Base-by-base conservation (phyloP, 2,113 vertebrate genomes). In the Nymphicus hollandicus region DNA sequence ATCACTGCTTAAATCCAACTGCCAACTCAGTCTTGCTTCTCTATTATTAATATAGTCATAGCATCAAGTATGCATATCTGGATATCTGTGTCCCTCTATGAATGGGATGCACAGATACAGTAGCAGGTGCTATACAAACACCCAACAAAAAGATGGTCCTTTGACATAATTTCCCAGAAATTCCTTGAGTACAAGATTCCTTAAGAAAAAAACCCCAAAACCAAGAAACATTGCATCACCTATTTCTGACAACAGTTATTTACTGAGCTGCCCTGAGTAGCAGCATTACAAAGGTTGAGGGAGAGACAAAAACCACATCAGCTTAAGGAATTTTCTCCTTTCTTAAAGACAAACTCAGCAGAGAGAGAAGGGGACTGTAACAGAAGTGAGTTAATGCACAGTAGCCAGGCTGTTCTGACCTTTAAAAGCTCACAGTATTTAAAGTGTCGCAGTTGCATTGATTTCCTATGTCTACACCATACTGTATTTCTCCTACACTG, bases 401-500 rank as follows among this genome's bases (percentile, higher is more conserved):
- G 78, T 77, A 50, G 22, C 19, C 25, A 58, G 41, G 8, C 53
- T 71, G 31, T 22, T 64, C n/a, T 95, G 94, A 93, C 84, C 91
- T 92, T 71, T 86, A 92, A 81, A 95, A 86, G 73, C 50, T 81
- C 61, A 58, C 56, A 81, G 33, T 77, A 81, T 76, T 95, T 86
- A 80, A 89, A 95, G 37, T 61, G 88, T 78, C 44, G 22, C 77
- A 76, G 44, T 37, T 43, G 63, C 88, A 94, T 37, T 95, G 91
- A 92, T 97, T 97, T 97, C 68, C 88, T 83, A 39, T 90, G 88
- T 81, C 89, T 91, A 50, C 44, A 50, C 41, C 55, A 49, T 70
- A 29, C 63, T 95, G 85, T 94, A 93, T 96, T 96, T 95, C 71
- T 81, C 76, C n/a, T 27, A 13, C 68, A n/a, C 13, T 81, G 93